Evolutionary conservation across 1,140 invertebrate genomes (phyloP).

Genomic region (Pseudomyrmex pallidus): DNA sequence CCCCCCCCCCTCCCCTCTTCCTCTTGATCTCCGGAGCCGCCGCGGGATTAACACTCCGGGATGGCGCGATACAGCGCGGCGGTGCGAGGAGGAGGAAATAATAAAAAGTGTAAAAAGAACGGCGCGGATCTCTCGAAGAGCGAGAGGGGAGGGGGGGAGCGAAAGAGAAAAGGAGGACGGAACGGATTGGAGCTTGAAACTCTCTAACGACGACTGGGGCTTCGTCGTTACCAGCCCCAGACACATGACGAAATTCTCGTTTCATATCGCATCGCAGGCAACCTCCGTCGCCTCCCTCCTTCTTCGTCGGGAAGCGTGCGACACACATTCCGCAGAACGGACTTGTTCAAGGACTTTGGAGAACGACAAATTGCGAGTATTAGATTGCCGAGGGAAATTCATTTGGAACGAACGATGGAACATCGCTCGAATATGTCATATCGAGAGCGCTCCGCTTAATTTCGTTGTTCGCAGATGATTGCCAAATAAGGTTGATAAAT

Average conservation of each 20-base stretch:
- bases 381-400: not conserved
- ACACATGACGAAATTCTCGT: conserved; percentile 38
- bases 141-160: not conserved
- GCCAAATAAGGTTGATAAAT: not conserved
- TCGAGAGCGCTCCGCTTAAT: too few relatives aligned
- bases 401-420: not conserved
- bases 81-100: conserved; percentile 28
- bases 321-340: not conserved
- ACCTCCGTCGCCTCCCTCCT: not conserved
- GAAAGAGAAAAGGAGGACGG: not conserved
- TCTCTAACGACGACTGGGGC: conserved; percentile 39
- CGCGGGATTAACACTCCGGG: conserved; percentile 70
- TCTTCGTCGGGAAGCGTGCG: not conserved
- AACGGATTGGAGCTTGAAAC: conserved; percentile 15
- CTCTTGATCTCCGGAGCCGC: conserved; percentile 29
- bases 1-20: conserved; percentile 29
- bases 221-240: conserved; percentile 26
- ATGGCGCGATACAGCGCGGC: conserved; percentile 38
- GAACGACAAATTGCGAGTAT: conserved; percentile 5
- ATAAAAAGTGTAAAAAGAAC: conserved; percentile 48
- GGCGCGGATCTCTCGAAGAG: not conserved
- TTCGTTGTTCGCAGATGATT: not conserved
- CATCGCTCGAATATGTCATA: not conserved
- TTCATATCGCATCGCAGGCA: conserved; percentile 29
- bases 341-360: not conserved